Percentiles rank a stretch among this genome's conserved stretches.
phyloP scores from a whole-genome alignment of 92 coral and sea anemone species.

The Epizoanthus ramosus region DNA sequence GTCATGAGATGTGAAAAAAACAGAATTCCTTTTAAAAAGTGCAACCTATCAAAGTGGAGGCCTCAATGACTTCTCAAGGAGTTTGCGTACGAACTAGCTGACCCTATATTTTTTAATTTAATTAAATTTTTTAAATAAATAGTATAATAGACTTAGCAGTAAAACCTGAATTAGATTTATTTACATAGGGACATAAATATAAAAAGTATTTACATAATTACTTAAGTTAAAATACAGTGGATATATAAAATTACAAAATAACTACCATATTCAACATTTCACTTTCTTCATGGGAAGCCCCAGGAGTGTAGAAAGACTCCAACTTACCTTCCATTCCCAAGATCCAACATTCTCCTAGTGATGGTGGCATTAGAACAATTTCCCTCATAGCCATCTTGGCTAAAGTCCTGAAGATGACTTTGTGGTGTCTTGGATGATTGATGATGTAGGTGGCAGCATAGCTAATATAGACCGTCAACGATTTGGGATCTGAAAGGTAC shows the following conservation, averaged over 20 bases:
- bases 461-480: constrained; percentile 24
- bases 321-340: constrained; percentile 19
- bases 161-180: no score
- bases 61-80: constrained; percentile 17
- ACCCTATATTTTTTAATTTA: neutral
- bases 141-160: no score
- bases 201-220: no score
- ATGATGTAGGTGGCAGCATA: constrained; percentile 21
- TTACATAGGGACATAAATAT: no score
- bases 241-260: no score
- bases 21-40: neutral
- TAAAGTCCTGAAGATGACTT: constrained; percentile 39
- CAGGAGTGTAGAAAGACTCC: constrained; percentile 24
- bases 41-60: constrained; percentile 3
- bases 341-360: constrained; percentile 19
- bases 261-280: constrained; percentile 7
- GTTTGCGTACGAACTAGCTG: constrained; percentile 23
- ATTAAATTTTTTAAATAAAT: no score
- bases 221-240: no score
- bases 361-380: neutral
- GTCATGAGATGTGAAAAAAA: constrained; percentile 23
- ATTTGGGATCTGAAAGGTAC: constrained; percentile 15
- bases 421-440: constrained; percentile 43
- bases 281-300: constrained; percentile 7
- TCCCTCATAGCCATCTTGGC: constrained; percentile 17